These are phyloP conservation scores for Limosa lapponica DNA, from an alignment of 2,797 vertebrate genomes.

Conservation along the genomic window DNA sequence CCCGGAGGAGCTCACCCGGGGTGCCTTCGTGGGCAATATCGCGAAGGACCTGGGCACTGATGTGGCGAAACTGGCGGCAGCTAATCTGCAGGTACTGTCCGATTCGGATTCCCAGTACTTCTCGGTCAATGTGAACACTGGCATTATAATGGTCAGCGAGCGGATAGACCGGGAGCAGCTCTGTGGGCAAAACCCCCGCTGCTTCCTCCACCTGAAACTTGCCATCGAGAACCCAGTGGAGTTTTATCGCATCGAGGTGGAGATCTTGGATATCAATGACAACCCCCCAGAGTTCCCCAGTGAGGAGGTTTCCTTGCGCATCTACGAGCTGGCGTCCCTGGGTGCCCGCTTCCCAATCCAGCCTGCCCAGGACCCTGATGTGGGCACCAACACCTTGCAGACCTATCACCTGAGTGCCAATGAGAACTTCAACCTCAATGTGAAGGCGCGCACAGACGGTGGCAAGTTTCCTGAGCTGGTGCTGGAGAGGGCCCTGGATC, in stretches of 20 bases:
- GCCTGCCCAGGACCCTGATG: slow-evolving; percentile 76
- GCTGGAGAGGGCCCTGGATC: slow-evolving; percentile 53
- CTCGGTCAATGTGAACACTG: slow-evolving; percentile 80
- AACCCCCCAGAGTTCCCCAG: slow-evolving; percentile 77
- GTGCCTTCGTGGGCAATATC: slow-evolving; percentile 83
- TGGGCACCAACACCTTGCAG: slow-evolving; percentile 69
- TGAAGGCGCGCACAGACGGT: slow-evolving; percentile 77
- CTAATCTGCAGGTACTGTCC: slow-evolving; percentile 82
- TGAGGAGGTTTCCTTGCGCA: slow-evolving; percentile 67
- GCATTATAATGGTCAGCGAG: slow-evolving; percentile 83
- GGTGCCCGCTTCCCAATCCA: slow-evolving; percentile 83
- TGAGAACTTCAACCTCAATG: slow-evolving; percentile 63
- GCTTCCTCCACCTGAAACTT: slow-evolving; percentile 80
- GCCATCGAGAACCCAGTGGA: slow-evolving; percentile 82
- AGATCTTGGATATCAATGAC: slow-evolving; percentile 84
- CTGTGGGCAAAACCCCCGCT: slow-evolving; percentile 81
- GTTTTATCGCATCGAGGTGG: slow-evolving; percentile 79
- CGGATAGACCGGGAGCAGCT: slow-evolving; percentile 84
- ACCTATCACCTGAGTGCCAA: slow-evolving; percentile 69
- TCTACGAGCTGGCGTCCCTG: slow-evolving; percentile 76
- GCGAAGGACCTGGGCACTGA: slow-evolving; percentile 82
- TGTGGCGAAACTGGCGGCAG: slow-evolving; percentile 80
- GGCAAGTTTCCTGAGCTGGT: slow-evolving; percentile 70
- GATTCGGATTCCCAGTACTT: slow-evolving; percentile 85
- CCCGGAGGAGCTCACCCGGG: slow-evolving; percentile 83